Base-by-base conservation (phyloP, 1,140 invertebrate species). In the Calliphora vicina region DNA sequence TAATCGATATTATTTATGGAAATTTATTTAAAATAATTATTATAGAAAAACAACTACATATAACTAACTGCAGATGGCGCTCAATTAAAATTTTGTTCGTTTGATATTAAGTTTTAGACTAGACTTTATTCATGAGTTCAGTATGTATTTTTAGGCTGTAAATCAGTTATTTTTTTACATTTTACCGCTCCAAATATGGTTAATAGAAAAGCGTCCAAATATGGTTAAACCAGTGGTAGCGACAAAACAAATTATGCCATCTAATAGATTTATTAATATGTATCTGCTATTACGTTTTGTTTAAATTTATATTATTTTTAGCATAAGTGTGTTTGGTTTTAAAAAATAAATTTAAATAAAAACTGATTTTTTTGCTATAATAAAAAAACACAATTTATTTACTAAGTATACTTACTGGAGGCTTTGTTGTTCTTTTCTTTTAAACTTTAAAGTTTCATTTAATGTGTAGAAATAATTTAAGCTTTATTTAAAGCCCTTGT, bases 91-190 rank as follows among this genome's bases (percentile, higher is more conserved):
- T 50, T 45, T 50, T 50, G 45, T 50, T 50, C n/a, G 35, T 35
- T 35, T 35, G n/a, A 35, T 2, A 35, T 35, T 50, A 6, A n/a
- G 15, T n/a, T 50, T 50, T n/a, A n/a, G 45, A 50, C 45, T 50
- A 50, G 45, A 50, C 4, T 50, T n/a, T n/a, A n/a, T n/a, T n/a
- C n/a, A n/a, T n/a, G n/a, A n/a, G n/a, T n/a, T 43, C 42, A 43
- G 42, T 50, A 17, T 50, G 45, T 50, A 6, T 73, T 73, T 74
- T 35, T 74, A 74, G 72, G 72, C 72, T 74, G 26, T 35, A 74
- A 74, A 74, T 74, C 26, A 29, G 72, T 74, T 74, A 42, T 74
- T 35, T 35, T 74, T 74, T 74, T 17, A 17, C 13, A 74, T 74
- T n/a, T 74, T 74, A 29, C 45, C 45, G 35, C 25, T n/a, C 72